Evolutionary conservation across 2,797 vertebrate species (phyloP).

Genomic region (Gymnocypris eckloni): DNA sequence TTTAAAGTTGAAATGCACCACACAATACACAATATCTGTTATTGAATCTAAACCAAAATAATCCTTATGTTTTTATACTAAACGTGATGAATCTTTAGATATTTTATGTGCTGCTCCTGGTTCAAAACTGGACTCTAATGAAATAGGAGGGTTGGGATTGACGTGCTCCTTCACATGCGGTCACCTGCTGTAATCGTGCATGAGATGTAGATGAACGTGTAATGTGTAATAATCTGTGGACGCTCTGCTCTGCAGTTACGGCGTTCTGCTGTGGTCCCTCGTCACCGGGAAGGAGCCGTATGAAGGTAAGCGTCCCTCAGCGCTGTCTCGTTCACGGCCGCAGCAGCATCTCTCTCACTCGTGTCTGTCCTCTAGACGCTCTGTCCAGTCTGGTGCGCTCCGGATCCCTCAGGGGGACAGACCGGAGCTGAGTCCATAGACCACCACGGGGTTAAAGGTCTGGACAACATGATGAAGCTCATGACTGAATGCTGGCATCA

Average conservation of each 20-base stretch:
- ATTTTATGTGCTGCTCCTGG: not conserved
- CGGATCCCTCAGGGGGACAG: slow-evolving; percentile 73
- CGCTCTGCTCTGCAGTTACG: slow-evolving; percentile 66
- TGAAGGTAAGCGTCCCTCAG: slow-evolving; percentile 63
- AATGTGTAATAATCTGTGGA: not conserved
- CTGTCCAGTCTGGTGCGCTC: slow-evolving; percentile 61
- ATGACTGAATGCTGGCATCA: slow-evolving; percentile 73
- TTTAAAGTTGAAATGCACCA: too few species aligned
- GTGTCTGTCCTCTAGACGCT: slow-evolving; percentile 52
- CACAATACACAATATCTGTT: too few species aligned
- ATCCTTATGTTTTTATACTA: too few species aligned
- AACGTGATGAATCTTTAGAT: too few species aligned
- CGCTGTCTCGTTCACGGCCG: not conserved
- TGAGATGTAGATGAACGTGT: not conserved
- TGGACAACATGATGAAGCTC: slow-evolving; percentile 61
- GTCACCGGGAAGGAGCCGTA: slow-evolving; percentile 74
- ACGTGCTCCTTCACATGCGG: too few species aligned
- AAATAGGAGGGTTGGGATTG: not conserved
- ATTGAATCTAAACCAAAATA: too few species aligned
- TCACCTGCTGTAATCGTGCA: too few species aligned
- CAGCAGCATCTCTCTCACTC: not conserved
- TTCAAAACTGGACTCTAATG: too few species aligned
- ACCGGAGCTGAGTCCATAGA: slow-evolving; percentile 65
- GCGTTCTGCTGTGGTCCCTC: slow-evolving; percentile 78
- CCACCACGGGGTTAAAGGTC: not conserved